A percentile compares a stretch with the other conserved stretches of the same genome.
These are phyloP conservation scores for Subacronicta megacephala DNA, from an alignment of 2,888 invertebrate species.

Conservation along the genomic window DNA sequence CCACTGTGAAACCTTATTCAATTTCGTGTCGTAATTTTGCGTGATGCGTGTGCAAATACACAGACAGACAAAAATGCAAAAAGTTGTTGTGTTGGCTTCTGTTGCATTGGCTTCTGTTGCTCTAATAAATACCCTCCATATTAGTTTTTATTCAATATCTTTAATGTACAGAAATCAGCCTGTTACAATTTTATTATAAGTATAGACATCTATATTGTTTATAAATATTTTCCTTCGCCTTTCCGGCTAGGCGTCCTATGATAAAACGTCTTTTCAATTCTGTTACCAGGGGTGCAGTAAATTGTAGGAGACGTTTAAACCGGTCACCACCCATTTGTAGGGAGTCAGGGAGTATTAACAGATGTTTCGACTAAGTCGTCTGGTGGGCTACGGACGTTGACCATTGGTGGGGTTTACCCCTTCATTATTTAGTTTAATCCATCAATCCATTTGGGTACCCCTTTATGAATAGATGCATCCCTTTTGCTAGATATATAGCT, in stretches of 20 bases:
- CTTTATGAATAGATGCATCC: constrained; percentile 21
- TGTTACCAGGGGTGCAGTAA: constrained; percentile 21
- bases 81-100: no score
- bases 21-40: no score
- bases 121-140: no score
- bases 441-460: constrained; percentile 38
- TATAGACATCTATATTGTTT: no score
- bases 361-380: constrained; percentile 36
- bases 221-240: no score
- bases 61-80: no score
- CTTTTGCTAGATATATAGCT: constrained; percentile 6
- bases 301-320: constrained; percentile 33
- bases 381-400: constrained; percentile 35
- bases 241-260: constrained; percentile 4
- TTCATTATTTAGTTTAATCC: constrained; percentile 51
- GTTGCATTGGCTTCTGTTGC: no score
- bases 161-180: no score
- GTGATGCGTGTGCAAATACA: no score
- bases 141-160: no score
- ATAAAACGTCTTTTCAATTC: constrained; percentile 23
- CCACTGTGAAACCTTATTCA: no score
- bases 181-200: no score
- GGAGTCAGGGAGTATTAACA: constrained; percentile 38
- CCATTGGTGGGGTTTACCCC: constrained; percentile 39
- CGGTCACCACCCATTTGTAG: constrained; percentile 27